phyloP scores from a whole-genome alignment of 1,140 invertebrate species.

The Cydia pomonella region DNA sequence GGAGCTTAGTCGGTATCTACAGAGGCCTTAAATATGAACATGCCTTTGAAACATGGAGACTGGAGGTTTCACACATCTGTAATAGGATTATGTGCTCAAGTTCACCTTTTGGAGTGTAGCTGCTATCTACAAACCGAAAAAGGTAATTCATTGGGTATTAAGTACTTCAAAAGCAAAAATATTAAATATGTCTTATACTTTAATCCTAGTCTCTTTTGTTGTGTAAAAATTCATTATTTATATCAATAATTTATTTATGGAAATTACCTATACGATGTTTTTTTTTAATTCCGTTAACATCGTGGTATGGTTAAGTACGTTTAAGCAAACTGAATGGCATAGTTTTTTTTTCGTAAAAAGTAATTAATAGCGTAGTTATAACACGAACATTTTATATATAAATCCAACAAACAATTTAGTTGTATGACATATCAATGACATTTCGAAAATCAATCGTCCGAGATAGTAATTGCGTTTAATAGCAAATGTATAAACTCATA shows the following conservation, averaged over 20 bases:
- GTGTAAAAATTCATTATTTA: neutral
- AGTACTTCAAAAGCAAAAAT: neutral
- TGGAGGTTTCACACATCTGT: conserved; percentile 32
- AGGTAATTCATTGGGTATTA: neutral
- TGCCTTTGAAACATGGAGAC: conserved; percentile 23
- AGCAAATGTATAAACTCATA: too few relatives aligned
- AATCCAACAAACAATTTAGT: too few relatives aligned
- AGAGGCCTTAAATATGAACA: conserved; percentile 54
- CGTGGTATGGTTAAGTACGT: too few relatives aligned
- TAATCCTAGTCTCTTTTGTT: neutral
- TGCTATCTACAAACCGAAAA: neutral
- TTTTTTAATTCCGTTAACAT: too few relatives aligned
- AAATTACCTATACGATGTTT: too few relatives aligned
- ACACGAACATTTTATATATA: too few relatives aligned
- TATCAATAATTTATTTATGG: neutral
- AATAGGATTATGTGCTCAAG: conserved; percentile 20
- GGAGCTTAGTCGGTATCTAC: conserved; percentile 58
- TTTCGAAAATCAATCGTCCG: too few relatives aligned
- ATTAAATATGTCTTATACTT: neutral
- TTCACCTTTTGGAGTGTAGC: neutral
- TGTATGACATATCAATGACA: too few relatives aligned
- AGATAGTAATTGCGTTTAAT: too few relatives aligned
- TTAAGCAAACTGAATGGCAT: too few relatives aligned
- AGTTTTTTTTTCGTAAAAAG: too few relatives aligned
- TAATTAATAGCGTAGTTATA: too few relatives aligned